These are phyloP conservation scores for Ceramica pisi DNA, from an alignment of 2,888 invertebrate species.

Conservation along the genomic window DNA sequence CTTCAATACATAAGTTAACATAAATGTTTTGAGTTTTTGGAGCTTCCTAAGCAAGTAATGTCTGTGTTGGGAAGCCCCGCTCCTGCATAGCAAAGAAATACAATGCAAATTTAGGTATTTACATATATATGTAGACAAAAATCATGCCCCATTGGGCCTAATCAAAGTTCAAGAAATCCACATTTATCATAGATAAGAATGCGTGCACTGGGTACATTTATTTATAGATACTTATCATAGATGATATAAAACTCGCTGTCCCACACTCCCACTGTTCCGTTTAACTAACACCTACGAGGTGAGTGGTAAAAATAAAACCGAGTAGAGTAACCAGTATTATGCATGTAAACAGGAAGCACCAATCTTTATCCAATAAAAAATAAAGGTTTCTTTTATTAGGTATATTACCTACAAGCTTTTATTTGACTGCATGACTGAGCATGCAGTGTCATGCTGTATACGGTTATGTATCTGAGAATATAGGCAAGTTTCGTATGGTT, in stretches of 20 bases:
- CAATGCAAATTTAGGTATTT: no score
- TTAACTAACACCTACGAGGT: slow-evolving; percentile 45
- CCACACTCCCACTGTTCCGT: slow-evolving; percentile 8
- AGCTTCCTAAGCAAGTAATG: no score
- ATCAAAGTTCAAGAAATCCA: not conserved
- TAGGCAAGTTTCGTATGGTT: not conserved
- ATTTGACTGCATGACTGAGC: not conserved
- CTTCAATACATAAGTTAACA: no score
- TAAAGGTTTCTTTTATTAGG: not conserved
- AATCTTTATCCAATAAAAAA: slow-evolving; percentile 23
- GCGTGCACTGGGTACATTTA: slow-evolving; percentile 1
- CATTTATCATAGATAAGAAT: slow-evolving; percentile 6
- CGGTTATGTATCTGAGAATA: not conserved
- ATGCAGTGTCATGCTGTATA: not conserved
- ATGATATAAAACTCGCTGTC: slow-evolving; percentile 25
- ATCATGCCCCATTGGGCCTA: not conserved
- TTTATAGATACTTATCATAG: slow-evolving; percentile 10
- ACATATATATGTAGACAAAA: not conserved
- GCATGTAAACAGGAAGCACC: slow-evolving; percentile 37
- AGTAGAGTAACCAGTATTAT: slow-evolving; percentile 5
- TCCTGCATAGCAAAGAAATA: no score
- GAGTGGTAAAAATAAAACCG: slow-evolving; percentile 41
- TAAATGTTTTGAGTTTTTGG: no score
- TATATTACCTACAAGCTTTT: not conserved
- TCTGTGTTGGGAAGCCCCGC: no score